Conservation (phyloP, 2,113 vertebrate genomes). For the Muntiacus muntjak region DNA sequence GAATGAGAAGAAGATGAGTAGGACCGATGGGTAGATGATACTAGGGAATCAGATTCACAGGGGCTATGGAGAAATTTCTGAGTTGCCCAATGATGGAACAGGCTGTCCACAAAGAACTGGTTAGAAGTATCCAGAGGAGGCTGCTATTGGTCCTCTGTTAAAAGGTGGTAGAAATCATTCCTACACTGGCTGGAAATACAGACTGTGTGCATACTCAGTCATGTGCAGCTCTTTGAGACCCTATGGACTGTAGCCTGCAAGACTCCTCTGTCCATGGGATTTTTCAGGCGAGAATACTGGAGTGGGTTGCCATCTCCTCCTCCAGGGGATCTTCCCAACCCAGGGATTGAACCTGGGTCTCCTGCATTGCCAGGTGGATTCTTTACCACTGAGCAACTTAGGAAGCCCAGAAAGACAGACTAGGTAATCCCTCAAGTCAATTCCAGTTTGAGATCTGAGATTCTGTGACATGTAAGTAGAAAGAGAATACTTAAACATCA, state of each 20-base stretch:
- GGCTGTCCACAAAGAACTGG: not conserved
- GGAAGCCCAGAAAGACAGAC: not conserved
- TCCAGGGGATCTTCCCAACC: not conserved
- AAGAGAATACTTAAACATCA: not conserved
- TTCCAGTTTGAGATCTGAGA: not conserved
- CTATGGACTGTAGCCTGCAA: rapidly evolving
- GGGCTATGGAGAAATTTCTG: not conserved
- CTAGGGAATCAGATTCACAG: not conserved
- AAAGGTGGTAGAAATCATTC: not conserved
- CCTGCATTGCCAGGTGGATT: not conserved
- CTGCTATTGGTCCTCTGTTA: not conserved
- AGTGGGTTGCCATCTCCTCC: not conserved
- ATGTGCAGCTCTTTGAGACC: rapidly evolving
- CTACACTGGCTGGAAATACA: not conserved
- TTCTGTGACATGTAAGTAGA: not conserved
- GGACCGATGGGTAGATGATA: not conserved
- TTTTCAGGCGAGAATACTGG: not conserved
- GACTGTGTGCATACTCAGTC: not conserved
- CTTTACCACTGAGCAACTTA: not conserved
- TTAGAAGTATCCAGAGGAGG: not conserved
- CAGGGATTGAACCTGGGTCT: not conserved
- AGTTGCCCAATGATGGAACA: not conserved
- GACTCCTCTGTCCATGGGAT: not conserved
- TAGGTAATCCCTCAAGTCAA: not conserved
- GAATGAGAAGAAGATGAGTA: not conserved